Conservation (phyloP, 2,113 vertebrate species). For the Anguilla rostrata region DNA sequence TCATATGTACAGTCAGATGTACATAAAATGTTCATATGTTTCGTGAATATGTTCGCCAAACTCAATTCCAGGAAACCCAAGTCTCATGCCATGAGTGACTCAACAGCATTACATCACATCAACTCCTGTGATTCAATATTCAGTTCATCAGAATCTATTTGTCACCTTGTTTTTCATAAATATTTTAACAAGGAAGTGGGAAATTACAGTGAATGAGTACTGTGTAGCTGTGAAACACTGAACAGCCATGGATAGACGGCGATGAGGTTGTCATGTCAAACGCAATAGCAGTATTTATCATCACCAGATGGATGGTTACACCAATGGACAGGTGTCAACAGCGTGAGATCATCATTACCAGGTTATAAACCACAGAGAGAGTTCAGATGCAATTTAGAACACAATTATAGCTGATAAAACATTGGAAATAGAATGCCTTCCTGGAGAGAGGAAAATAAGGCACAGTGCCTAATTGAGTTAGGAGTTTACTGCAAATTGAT, state of each 20-base stretch:
- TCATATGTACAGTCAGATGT: background rate
- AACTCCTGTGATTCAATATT: background rate
- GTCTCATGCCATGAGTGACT: background rate
- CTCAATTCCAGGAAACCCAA: background rate
- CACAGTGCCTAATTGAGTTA: background rate
- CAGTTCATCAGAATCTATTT: background rate
- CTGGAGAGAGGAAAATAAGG: constrained; percentile 17
- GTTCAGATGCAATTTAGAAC: constrained; percentile 7
- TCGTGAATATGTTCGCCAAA: background rate
- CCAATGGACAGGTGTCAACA: background rate
- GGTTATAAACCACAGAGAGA: background rate
- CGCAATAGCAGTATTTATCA: constrained; percentile 1
- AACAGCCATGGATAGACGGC: background rate
- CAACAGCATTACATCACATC: background rate
- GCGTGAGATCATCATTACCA: background rate
- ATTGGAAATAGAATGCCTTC: background rate
- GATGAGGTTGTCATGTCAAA: background rate
- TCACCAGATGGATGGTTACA: background rate
- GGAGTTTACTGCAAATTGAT: constrained; percentile 7
- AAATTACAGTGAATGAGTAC: background rate
- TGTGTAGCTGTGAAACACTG: background rate
- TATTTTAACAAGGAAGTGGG: background rate
- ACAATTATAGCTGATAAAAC: constrained; percentile 18
- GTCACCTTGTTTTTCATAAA: background rate
- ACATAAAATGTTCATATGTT: background rate